phyloP scores from a whole-genome alignment of 2,888 invertebrate genomes.

The Amorpha juglandis region DNA sequence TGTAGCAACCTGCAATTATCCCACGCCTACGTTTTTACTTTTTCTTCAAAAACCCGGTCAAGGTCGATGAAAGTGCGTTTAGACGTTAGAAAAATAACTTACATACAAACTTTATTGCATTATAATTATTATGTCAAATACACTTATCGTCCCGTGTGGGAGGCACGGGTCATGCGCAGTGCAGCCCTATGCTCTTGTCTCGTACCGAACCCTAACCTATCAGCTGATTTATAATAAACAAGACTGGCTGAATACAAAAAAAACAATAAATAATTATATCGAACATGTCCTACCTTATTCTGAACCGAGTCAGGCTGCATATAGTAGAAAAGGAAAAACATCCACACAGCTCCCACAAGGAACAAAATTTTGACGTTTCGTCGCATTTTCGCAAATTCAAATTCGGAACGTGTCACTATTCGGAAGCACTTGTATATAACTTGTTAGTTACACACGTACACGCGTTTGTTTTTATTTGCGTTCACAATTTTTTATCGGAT shows the following conservation, averaged over 20 bases:
- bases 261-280: slow-evolving; percentile 16
- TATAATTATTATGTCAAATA: slow-evolving; percentile 24
- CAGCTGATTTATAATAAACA: slow-evolving; percentile 64
- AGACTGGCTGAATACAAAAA: slow-evolving; percentile 24
- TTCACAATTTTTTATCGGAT: slow-evolving; percentile 44
- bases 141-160: slow-evolving; percentile 43
- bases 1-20: slow-evolving; percentile 21
- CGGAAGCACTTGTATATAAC: slow-evolving; percentile 40
- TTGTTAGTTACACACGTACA: slow-evolving; percentile 34
- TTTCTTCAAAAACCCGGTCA: background rate
- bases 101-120: background rate
- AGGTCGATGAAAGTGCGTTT: slow-evolving; percentile 17
- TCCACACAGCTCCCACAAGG: slow-evolving; percentile 74
- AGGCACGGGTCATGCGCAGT: slow-evolving; percentile 67
- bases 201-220: slow-evolving; percentile 51
- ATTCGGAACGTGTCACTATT: slow-evolving; percentile 42
- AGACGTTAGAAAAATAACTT: background rate
- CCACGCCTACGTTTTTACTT: slow-evolving; percentile 16
- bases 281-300: slow-evolving; percentile 61
- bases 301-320: slow-evolving; percentile 74
- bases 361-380: slow-evolving; percentile 77
- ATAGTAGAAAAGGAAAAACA: slow-evolving; percentile 76
- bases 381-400: slow-evolving; percentile 59
- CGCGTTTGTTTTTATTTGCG: slow-evolving; percentile 48
- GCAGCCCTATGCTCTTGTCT: slow-evolving; percentile 45